Evolutionary conservation across 2,113 vertebrate genomes (phyloP).

Genomic region (Glaucidium brasilianum): DNA sequence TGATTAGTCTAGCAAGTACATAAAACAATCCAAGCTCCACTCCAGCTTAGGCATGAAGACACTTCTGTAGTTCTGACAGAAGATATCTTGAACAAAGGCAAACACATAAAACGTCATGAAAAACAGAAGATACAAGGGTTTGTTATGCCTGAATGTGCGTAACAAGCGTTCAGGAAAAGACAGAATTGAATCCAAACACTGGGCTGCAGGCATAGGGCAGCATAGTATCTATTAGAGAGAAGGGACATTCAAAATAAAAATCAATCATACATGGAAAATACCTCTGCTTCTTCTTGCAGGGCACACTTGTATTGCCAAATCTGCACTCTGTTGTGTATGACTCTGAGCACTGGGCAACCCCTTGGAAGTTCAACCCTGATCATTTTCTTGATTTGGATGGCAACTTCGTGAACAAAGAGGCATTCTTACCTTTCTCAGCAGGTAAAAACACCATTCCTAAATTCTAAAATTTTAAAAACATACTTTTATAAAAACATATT

Average conservation of each 20-base stretch:
- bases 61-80: background rate
- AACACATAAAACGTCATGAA: fast-evolving
- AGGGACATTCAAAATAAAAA: background rate
- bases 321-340: constrained; percentile 59
- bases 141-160: background rate
- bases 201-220: background rate
- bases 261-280: background rate
- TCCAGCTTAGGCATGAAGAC: background rate
- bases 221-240: background rate
- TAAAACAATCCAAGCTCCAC: background rate
- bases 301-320: constrained; percentile 61
- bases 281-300: constrained; percentile 30
- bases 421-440: constrained; percentile 73
- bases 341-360: constrained; percentile 54
- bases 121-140: background rate
- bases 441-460: background rate
- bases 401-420: constrained; percentile 62
- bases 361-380: constrained; percentile 59
- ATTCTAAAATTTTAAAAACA: background rate
- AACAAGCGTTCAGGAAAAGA: too few relatives aligned
- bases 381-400: constrained; percentile 69
- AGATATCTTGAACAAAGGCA: background rate
- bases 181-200: background rate
- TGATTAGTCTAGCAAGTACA: background rate
- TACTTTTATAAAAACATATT: background rate